Base-by-base conservation (phyloP, 1,140 invertebrate genomes). In the Drosophila hydei region DNA sequence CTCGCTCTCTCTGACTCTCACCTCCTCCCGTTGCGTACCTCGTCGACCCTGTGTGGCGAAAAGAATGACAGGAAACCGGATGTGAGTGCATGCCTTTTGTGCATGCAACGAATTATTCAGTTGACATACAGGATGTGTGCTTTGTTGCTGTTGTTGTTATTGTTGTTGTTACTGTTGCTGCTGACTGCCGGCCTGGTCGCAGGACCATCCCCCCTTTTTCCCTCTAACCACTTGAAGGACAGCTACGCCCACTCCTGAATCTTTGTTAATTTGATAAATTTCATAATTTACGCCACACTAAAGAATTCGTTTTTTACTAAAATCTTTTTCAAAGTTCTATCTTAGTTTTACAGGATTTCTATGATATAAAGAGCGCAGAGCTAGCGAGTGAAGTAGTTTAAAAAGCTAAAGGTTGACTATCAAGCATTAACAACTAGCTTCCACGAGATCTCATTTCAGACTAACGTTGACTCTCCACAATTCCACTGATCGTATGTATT, bases 31-130 rank as follows among this genome's bases (percentile, higher is more conserved):
- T 48, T 23, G 4, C n/a, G n/a, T n/a, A 48, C n/a, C 45, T 6
- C 21, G 11, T 30, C 45, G 21, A 23, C 40, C 42, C 62, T 84
- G 60, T 71, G 63, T 68, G 65, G 78, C 61, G 73, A 88, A 88
- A 87, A 83, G 83, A 87, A 88, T 88, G 83, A 88, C 83, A 88
- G 83, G 83, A 88, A 88, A 88, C 83, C 84, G 83, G 83, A 88
- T 88, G 83, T 88, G 81, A 87, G 78, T 88, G 81, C 81, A 85
- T 85, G 83, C 78, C 81, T 88, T 88, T 88, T 88, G 83, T 88
- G 83, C 84, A 89, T 89, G 79, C 78, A 88, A 89, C 84, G 79
- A 88, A 87, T 85, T 87, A 88, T 88, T 88, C 83, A 88, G 83
- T 87, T 87, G 83, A 87, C 83, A 87, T 76, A 76, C 83, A 81